Conservation (phyloP, 2,888 invertebrate species). For the Vesta saturnalis region DNA sequence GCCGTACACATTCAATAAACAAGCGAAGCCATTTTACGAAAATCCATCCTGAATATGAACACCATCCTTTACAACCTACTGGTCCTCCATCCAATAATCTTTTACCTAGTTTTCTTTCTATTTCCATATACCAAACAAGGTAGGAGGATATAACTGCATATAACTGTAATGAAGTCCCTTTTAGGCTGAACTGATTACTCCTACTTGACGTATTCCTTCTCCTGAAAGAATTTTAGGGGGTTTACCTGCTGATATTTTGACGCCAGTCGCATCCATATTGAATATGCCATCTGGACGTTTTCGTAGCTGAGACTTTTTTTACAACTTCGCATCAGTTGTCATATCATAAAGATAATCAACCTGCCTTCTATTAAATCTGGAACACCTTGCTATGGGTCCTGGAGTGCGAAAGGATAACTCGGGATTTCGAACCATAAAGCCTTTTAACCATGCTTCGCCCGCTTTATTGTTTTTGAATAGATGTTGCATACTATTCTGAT, state of each 20-base stretch:
- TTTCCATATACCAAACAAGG: neutral
- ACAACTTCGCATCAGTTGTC: constrained; percentile 35
- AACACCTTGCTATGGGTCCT: neutral
- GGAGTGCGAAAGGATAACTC: neutral
- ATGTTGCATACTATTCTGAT: neutral
- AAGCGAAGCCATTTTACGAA: too few relatives aligned
- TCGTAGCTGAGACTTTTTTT: neutral
- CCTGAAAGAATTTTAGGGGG: neutral
- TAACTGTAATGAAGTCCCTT: too few relatives aligned
- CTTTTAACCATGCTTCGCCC: neutral
- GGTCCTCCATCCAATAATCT: neutral
- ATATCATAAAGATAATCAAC: constrained; percentile 36
- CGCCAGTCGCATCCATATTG: neutral
- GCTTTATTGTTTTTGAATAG: too few relatives aligned
- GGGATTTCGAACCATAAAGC: neutral
- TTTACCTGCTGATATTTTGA: neutral
- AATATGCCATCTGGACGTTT: constrained; percentile 9
- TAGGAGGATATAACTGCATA: too few relatives aligned
- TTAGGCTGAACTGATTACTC: too few relatives aligned
- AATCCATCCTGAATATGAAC: constrained; percentile 6
- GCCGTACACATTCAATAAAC: too few relatives aligned
- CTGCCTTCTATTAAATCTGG: neutral
- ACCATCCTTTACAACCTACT: neutral
- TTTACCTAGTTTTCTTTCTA: neutral
- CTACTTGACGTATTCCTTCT: too few relatives aligned